Percentiles rank a stretch among this genome's conserved stretches.
Evolutionary conservation across 30 jellyfish, hydroid and myxozoan species (phyloP).

Genomic region (Aurelia aurita complex sp. Pacific): DNA sequence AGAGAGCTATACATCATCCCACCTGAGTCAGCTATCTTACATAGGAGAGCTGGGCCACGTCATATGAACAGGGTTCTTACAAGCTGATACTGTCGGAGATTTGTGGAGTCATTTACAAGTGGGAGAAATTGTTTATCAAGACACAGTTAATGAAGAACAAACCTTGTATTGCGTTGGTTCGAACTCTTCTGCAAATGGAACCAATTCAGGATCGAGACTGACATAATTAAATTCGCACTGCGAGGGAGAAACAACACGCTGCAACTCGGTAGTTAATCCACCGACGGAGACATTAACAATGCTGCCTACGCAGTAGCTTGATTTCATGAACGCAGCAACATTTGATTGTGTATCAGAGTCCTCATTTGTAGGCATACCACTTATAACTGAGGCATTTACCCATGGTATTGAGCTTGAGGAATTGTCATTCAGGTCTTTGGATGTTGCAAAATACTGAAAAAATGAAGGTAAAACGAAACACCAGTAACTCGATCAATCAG

Average conservation of each 20-base stretch:
- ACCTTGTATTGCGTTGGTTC: conserved; percentile 70
- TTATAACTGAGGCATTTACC: conserved; percentile 72
- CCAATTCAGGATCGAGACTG: conserved; percentile 96
- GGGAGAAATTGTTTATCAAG: too few relatives aligned
- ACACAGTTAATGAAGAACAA: neutral
- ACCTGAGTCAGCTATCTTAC: too few relatives aligned
- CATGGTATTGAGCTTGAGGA: conserved; percentile 92
- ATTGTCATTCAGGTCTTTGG: conserved; percentile 65
- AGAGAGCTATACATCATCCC: too few relatives aligned
- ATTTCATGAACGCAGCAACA: conserved; percentile 71
- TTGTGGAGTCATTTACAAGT: too few relatives aligned
- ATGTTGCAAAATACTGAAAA: conserved; percentile 86
- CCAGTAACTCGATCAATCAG: too few relatives aligned
- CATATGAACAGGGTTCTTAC: too few relatives aligned
- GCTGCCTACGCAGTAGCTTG: conserved; percentile 89
- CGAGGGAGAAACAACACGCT: conserved; percentile 90
- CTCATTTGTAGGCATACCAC: conserved; percentile 45
- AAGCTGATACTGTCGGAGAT: too few relatives aligned
- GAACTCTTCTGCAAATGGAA: conserved; percentile 94
- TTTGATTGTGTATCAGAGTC: conserved; percentile 49
- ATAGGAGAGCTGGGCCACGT: too few relatives aligned
- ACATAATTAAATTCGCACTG: conserved; percentile 86
- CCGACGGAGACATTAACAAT: conserved; percentile 77
- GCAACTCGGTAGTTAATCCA: conserved; percentile 80
- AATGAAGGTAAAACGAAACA: neutral